Evolutionary conservation across 2,888 invertebrate species (phyloP).

Genomic region (Phyto melanocephala): DNA sequence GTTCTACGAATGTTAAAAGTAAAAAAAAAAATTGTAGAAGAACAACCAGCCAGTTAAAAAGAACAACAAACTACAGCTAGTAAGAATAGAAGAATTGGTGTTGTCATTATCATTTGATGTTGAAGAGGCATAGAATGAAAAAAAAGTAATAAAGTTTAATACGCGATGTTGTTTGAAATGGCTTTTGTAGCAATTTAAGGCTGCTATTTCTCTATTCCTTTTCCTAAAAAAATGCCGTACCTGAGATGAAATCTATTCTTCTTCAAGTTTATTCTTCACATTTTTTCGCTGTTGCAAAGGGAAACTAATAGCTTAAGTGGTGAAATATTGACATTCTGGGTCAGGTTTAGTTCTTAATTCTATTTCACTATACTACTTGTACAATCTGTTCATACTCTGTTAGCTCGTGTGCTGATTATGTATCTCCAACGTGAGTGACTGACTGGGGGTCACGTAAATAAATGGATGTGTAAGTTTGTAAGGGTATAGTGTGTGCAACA

Average conservation of each 20-base stretch:
- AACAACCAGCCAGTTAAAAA: conserved; percentile 6
- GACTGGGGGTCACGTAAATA: not conserved
- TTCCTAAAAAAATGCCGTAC: conserved; percentile 20
- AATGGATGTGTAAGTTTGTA: too few species aligned
- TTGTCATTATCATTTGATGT: conserved; percentile 61
- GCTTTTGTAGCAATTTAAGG: conserved; percentile 31
- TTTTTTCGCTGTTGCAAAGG: not conserved
- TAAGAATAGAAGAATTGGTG: conserved; percentile 53
- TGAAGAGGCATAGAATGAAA: conserved; percentile 2
- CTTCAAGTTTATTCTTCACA: not conserved
- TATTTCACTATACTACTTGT: not conserved
- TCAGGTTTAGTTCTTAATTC: conserved; percentile 44
- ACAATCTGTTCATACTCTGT: not conserved
- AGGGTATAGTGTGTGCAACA: conserved; percentile 41
- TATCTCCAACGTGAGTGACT: conserved; percentile 20
- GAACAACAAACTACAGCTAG: conserved; percentile 15
- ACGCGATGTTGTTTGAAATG: conserved; percentile 35
- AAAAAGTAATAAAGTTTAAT: conserved; percentile 6
- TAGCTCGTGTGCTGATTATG: conserved; percentile 23
- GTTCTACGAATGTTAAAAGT: conserved; percentile 2
- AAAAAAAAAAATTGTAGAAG: conserved; percentile 30
- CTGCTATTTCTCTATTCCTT: not conserved
- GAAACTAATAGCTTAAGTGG: conserved; percentile 57
- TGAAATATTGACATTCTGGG: conserved; percentile 57
- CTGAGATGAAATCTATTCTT: conserved; percentile 50